Base-by-base conservation (phyloP, 2,113 vertebrate species). In the Hemiscyllium ocellatum region DNA sequence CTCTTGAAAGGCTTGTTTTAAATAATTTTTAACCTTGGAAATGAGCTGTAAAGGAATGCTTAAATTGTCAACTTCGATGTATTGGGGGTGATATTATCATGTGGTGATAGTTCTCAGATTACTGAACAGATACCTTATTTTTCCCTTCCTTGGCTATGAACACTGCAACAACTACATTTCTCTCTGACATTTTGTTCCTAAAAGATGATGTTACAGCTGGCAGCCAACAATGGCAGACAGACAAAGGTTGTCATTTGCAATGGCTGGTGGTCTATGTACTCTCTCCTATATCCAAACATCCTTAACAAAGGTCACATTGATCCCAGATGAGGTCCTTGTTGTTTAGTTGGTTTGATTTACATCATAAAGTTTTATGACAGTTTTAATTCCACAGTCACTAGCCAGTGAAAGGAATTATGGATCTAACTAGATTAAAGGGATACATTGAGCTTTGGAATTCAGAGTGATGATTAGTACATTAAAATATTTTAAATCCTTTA, bases 401-500 rank as follows among this genome's bases (percentile, higher is more conserved):
- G 5, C 42, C 42, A 69, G 68, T 8, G 22, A 95, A 94, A 37
- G n/a, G 15, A 29, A 72, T n/a, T 15, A 15, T 19, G 70, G 37
- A 47, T 15, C 70, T 72, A 72, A 42, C 68, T 95, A 20, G 24
- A 15, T 76, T 78, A 29, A 70, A 80, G 69, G 29, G 50, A 47
- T 95, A 80, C 70, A 24, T 50, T n/a, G 72, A 37, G 76, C 13
- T 78, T 83, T 61, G 22, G 24, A 33, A 61, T 72, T 95, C 72
- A 85, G 15, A 24, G 72, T 37, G 69, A 13, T 12, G 47, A 50
- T 37, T 95, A 83, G 37, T 42, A 0, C 0, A n/a, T 97, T 97
- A 99, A 97, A 99, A 99, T 96, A 99, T 99, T 97, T 99, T 99
- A 96, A 99, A 99, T 47, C 98, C 98, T 96, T 99, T 99, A 96